Conservation (phyloP, 2,888 invertebrate genomes). For the Pseudococcus viburni region DNA sequence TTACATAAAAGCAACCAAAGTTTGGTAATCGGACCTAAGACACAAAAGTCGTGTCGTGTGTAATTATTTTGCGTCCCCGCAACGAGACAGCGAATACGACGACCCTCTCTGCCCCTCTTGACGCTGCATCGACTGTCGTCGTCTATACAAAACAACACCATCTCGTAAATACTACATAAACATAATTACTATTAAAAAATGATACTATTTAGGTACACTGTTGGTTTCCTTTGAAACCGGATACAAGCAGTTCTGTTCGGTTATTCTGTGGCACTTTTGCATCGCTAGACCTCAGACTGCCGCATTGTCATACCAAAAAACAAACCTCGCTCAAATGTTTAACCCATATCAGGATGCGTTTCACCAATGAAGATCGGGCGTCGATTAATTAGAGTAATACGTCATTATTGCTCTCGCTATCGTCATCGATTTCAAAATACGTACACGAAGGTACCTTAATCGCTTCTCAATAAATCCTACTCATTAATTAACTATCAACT, state of each 20-base stretch:
- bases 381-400: background rate
- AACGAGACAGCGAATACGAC: too few species aligned
- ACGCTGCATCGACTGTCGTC: background rate
- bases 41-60: too few species aligned
- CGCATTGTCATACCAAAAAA: background rate
- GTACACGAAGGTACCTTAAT: background rate
- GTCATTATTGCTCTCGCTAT: background rate
- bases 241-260: constrained; percentile 58
- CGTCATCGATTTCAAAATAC: background rate
- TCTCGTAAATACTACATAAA: background rate
- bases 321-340: background rate
- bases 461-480: background rate
- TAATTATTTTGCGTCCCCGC: too few species aligned
- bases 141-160: constrained; percentile 3
- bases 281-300: background rate
- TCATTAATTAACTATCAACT: background rate
- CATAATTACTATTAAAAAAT: background rate
- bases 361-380: background rate
- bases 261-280: background rate
- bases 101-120: too few species aligned
- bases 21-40: too few species aligned
- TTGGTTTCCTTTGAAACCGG: background rate
- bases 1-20: too few species aligned
- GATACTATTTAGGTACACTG: background rate
- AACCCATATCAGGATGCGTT: background rate